phyloP scores from a whole-genome alignment of 2,797 vertebrate genomes.

The Falco naumanni region DNA sequence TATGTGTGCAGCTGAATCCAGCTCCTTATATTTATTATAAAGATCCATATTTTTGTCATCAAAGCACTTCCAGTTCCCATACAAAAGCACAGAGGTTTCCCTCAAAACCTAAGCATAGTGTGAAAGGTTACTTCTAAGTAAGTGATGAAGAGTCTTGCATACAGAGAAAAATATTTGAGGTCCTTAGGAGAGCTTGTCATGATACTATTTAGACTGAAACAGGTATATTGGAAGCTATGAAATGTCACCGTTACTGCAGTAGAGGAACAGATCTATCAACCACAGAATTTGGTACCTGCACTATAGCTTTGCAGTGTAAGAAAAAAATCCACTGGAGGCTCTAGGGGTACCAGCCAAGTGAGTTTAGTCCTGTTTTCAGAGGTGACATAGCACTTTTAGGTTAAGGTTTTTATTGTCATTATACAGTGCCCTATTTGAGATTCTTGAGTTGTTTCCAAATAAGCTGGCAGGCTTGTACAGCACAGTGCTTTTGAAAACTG shows the following conservation, averaged over 20 bases:
- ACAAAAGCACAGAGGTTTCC: background rate
- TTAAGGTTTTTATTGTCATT: background rate
- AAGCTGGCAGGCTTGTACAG: background rate
- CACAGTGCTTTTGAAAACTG: background rate
- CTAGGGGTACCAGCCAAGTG: background rate
- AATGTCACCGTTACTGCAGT: background rate
- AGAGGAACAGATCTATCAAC: background rate
- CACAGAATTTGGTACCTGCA: background rate
- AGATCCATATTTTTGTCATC: background rate
- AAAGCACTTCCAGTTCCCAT: background rate
- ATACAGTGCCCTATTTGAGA: background rate
- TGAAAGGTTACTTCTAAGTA: background rate
- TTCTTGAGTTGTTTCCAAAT: background rate
- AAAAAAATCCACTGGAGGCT: slow-evolving; percentile 1
- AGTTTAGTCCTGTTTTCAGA: background rate
- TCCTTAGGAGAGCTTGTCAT: background rate
- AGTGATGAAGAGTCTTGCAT: background rate
- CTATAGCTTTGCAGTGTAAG: background rate
- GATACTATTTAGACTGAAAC: background rate
- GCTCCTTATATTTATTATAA: background rate
- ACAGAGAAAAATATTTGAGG: background rate
- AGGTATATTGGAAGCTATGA: background rate
- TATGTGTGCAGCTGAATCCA: background rate
- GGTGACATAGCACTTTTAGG: background rate
- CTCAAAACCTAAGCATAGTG: background rate